These are phyloP conservation scores for Cabera pusaria DNA, from an alignment of 2,888 invertebrate species.

Conservation along the genomic window DNA sequence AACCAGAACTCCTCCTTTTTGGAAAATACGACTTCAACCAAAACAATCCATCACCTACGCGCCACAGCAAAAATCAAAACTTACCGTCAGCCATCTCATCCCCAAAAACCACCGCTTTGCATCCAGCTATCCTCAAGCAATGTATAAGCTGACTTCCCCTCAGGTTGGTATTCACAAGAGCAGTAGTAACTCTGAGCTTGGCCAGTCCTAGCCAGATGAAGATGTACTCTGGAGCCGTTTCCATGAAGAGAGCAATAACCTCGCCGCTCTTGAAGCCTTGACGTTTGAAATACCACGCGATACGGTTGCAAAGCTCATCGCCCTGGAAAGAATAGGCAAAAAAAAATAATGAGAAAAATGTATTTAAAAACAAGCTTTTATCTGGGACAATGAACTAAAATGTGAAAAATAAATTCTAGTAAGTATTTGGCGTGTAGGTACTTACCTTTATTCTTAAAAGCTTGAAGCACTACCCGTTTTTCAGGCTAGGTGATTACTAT, in stretches of 20 bases:
- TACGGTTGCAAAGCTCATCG: slow-evolving; percentile 83
- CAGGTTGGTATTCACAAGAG: slow-evolving; percentile 95
- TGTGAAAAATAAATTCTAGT: too few species aligned
- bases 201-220: slow-evolving; percentile 96
- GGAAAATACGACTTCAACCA: too few species aligned
- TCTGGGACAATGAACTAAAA: too few species aligned
- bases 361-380: too few species aligned
- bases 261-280: slow-evolving; percentile 87
- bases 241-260: slow-evolving; percentile 94
- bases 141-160: slow-evolving; percentile 90
- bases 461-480: too few species aligned
- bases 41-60: too few species aligned
- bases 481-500: too few species aligned
- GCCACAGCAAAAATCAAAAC: slow-evolving; percentile 20
- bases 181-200: slow-evolving; percentile 91
- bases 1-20: too few species aligned
- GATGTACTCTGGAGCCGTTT: slow-evolving; percentile 93
- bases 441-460: too few species aligned
- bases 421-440: too few species aligned
- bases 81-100: slow-evolving; percentile 81
- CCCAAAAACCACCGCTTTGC: slow-evolving; percentile 91
- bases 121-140: slow-evolving; percentile 89
- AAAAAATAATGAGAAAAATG: too few species aligned
- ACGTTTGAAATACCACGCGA: slow-evolving; percentile 82
- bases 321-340: slow-evolving; percentile 62